Percentiles rank a stretch among this genome's conserved stretches.
These are phyloP conservation scores for Hirundo rustica DNA, from an alignment of 2,797 vertebrate genomes.

Conservation along the genomic window DNA sequence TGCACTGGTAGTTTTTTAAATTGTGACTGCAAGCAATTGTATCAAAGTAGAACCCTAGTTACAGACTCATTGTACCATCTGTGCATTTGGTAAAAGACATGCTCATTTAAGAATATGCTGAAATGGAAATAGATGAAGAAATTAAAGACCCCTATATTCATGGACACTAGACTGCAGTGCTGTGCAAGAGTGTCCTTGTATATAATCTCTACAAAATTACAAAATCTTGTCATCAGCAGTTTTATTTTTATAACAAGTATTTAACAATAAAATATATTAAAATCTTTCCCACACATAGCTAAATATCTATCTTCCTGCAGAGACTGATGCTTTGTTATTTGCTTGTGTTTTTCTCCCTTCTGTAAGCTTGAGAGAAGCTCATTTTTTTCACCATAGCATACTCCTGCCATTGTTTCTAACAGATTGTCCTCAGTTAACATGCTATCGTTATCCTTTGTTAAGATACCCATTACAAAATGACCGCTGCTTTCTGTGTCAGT, in stretches of 20 bases:
- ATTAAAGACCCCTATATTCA: not conserved
- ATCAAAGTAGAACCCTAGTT: constrained; percentile 62
- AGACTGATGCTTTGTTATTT: not conserved
- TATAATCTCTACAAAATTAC: not conserved
- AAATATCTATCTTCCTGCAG: not conserved
- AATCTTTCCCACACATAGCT: not conserved
- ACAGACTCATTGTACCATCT: constrained; percentile 63
- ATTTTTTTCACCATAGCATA: not conserved
- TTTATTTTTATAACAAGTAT: not conserved
- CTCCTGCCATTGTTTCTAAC: not conserved
- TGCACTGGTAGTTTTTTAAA: constrained; percentile 27
- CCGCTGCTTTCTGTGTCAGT: not conserved
- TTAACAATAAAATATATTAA: not conserved
- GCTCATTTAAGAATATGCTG: constrained; percentile 47
- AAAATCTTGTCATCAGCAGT: not conserved
- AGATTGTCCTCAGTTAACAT: not conserved
- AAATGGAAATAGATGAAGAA: constrained; percentile 33
- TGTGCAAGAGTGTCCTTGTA: not conserved
- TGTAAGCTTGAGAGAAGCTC: not conserved
- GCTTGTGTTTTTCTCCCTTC: not conserved
- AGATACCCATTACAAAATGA: not conserved
- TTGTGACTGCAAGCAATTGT: constrained; percentile 38
- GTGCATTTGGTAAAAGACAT: constrained; percentile 49
- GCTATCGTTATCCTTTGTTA: not conserved
- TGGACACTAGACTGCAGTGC: not conserved